These are phyloP conservation scores for Barnardius zonarius DNA, from an alignment of 2,113 vertebrate genomes.

Conservation along the genomic window DNA sequence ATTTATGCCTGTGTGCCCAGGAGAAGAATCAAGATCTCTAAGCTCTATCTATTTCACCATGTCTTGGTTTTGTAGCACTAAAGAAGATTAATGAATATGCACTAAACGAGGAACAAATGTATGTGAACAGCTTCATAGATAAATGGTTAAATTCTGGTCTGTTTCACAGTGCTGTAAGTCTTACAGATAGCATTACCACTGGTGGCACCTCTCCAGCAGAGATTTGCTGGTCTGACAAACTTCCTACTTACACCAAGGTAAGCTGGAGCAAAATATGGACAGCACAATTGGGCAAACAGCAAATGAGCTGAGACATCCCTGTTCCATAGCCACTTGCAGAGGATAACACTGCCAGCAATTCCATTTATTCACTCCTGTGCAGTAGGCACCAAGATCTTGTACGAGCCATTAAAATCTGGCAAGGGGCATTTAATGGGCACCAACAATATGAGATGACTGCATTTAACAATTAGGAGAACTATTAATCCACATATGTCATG, in stretches of 20 bases:
- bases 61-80: background rate
- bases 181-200: background rate
- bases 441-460: background rate
- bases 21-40: background rate
- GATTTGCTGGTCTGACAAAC: background rate
- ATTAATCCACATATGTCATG: background rate
- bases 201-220: background rate
- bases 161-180: background rate
- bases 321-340: background rate
- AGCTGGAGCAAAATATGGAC: background rate
- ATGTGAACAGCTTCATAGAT: background rate
- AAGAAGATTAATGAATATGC: fast-evolving
- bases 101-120: background rate
- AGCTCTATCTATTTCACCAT: background rate
- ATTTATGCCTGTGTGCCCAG: background rate
- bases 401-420: background rate
- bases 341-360: background rate
- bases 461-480: background rate
- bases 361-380: background rate
- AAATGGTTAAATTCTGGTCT: background rate
- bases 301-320: background rate
- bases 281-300: background rate
- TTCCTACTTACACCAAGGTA: background rate
- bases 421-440: background rate
- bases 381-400: background rate